Evolutionary conservation across 2,888 invertebrate species (phyloP), one percentile per base, ranked within the genome.

Genomic region (Parnassius mnemosyne): DNA sequence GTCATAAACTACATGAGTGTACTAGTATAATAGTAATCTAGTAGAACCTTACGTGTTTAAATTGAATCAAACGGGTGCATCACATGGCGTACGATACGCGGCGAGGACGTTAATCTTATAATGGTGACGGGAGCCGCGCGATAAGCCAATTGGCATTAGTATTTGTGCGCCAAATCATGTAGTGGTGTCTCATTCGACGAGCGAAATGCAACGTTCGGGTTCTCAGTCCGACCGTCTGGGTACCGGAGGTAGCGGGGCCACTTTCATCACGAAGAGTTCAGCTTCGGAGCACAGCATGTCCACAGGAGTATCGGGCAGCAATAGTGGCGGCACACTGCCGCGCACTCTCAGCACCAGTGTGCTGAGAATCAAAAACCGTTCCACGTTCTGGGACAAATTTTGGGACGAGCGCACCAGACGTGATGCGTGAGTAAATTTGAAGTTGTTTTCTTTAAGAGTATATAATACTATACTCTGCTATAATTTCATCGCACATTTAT

Each of bases 311-410:
- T 85, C 92, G 62, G 92, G 75, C 74, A 89, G 75, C 84, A 89
- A 81, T 83, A 89, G 77, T 79, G 89, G 77, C 67, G 82, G 89
- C 64, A 93, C 93, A 61, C 87, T 95, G 67, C 95, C 95, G 3
- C 91, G 95, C 66, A 95, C 95, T 11, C 93, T 95, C 68, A 96
- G 95, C 82, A 96, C 96, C 66, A 96, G 96, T 73, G 96, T 95
- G 49, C 93, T 97, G 58, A 92, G 96, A 74, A 94, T 96, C 78
- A 95, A 95, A 77, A 94, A 95, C 81, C 92, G 96, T 73, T 94
- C 95, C 66, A 93, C 95, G 54, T 97, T 97, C 84, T 97, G 97
- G 97, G 95, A 96, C 79, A 96, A 96, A 85, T 95, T 95, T 87
- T 95, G 94, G 94, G 94, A 94, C 73, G 94, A 95, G 71, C 92